Conservation (phyloP, 2,113 vertebrate species). For the Microcebus murinus region DNA sequence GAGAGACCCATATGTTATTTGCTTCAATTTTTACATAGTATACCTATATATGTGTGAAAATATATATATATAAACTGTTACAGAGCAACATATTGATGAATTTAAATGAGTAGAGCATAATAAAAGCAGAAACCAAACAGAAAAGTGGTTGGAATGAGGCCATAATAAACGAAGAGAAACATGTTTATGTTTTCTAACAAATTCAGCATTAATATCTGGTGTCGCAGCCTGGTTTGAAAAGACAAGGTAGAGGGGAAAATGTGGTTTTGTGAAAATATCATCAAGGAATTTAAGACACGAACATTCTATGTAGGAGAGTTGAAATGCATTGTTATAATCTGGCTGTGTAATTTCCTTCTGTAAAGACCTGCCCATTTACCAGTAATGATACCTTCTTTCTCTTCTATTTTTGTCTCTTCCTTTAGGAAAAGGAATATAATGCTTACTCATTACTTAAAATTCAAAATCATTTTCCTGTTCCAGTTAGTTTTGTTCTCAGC, state of each 20-base stretch:
- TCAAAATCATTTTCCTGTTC: constrained; percentile 76
- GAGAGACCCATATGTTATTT: constrained; percentile 71
- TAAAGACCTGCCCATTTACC: constrained; percentile 73
- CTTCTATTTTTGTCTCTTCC: constrained; percentile 81
- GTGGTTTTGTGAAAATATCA: background rate
- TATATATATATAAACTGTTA: constrained; percentile 65
- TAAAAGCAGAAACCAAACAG: constrained; percentile 35
- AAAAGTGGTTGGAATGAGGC: constrained; percentile 20
- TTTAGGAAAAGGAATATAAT: constrained; percentile 77
- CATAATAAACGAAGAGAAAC: background rate
- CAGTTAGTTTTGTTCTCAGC: constrained; percentile 55
- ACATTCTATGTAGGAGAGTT: constrained; percentile 39
- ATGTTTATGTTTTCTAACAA: background rate
- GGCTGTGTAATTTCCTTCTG: constrained; percentile 76
- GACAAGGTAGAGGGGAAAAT: background rate
- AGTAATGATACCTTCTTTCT: constrained; percentile 79
- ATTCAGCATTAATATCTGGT: background rate
- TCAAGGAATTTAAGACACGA: background rate
- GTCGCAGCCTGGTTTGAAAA: background rate
- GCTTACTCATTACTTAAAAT: constrained; percentile 78
- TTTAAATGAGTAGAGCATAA: constrained; percentile 57
- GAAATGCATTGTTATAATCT: constrained; percentile 61
- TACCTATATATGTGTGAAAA: constrained; percentile 72
- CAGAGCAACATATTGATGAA: constrained; percentile 69
- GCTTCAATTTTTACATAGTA: constrained; percentile 58